These are phyloP conservation scores for Eilema depressum DNA, from an alignment of 2,888 invertebrate genomes.

Conservation along the genomic window DNA sequence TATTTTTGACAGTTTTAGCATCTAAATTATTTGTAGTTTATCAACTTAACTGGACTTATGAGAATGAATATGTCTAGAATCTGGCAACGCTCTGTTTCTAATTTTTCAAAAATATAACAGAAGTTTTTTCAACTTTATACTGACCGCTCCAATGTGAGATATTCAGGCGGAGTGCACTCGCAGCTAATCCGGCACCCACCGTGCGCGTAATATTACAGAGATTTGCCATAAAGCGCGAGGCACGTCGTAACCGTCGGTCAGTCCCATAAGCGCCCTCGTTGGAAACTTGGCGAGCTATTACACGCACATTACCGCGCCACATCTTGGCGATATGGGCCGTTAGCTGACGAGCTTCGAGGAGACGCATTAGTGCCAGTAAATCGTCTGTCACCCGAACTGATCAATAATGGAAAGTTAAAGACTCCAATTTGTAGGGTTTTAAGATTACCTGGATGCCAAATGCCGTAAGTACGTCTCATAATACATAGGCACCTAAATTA, in stretches of 20 bases:
- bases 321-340: conserved; percentile 3
- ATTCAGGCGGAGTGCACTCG: background rate
- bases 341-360: background rate
- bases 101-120: background rate
- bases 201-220: background rate
- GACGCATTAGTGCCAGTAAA: background rate
- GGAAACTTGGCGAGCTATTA: background rate
- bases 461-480: background rate
- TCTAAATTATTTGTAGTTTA: background rate
- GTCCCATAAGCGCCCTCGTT: background rate
- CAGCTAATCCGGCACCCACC: background rate
- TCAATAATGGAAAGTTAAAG: background rate
- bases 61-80: background rate
- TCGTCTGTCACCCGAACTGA: background rate
- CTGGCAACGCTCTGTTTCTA: background rate
- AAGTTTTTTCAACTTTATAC: background rate
- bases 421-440: background rate
- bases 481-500: no score
- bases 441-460: background rate
- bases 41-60: background rate
- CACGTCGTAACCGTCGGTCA: background rate
- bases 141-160: background rate
- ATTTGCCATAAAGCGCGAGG: background rate
- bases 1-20: no score
- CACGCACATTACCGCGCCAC: background rate